Evolutionary conservation across 2,797 vertebrate genomes (phyloP).

Genomic region (Cirrhinus mrigala): DNA sequence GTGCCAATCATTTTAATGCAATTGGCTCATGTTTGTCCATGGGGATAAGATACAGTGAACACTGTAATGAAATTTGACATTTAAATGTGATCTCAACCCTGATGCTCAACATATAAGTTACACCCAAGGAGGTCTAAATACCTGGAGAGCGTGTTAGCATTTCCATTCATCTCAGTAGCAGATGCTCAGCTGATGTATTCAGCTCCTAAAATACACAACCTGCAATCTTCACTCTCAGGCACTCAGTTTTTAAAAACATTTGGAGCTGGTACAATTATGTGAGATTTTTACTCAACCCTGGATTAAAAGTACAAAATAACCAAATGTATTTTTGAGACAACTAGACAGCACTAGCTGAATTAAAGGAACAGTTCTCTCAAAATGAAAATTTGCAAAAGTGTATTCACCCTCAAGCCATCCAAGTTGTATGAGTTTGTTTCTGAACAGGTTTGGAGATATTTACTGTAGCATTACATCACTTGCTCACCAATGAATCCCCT

Average conservation of each 20-base stretch:
- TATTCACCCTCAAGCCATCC: neutral
- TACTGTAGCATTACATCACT: neutral
- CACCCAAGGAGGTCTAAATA: slow-evolving; percentile 27
- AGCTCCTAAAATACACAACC: slow-evolving; percentile 14
- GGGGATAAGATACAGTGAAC: slow-evolving; percentile 27
- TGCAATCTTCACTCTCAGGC: slow-evolving; percentile 12
- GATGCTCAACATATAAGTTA: slow-evolving; percentile 20
- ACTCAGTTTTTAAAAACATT: slow-evolving; percentile 9
- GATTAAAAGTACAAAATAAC: slow-evolving; percentile 13
- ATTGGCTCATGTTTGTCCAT: slow-evolving; percentile 42
- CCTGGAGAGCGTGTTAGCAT: slow-evolving; percentile 23
- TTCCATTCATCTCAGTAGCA: slow-evolving; percentile 27
- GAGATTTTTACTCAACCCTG: neutral
- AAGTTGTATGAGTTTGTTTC: neutral
- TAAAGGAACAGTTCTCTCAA: neutral
- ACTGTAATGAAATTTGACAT: slow-evolving; percentile 13
- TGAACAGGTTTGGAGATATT: neutral
- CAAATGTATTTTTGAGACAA: neutral
- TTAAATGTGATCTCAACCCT: slow-evolving; percentile 33
- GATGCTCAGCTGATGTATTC: slow-evolving; percentile 25
- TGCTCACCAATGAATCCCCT: neutral
- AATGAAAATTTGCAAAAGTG: neutral
- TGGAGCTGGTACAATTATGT: neutral
- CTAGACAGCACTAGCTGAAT: neutral
- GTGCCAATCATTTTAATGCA: slow-evolving; percentile 40